Evolutionary conservation across 1,140 invertebrate species (phyloP).

Genomic region (Polypedilum pembai): DNA sequence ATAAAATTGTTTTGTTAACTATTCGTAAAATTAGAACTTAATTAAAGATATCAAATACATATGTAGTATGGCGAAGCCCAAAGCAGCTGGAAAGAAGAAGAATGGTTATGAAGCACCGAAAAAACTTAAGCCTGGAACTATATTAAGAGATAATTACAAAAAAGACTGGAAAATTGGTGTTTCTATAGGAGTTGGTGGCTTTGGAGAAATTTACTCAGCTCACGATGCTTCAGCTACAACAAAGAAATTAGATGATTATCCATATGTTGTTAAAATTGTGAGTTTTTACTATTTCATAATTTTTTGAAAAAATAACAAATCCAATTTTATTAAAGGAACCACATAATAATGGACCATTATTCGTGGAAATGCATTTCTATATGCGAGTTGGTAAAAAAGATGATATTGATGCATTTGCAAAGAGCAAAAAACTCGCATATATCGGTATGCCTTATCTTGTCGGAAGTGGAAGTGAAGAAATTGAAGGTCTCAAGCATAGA

Average conservation of each 20-base stretch:
- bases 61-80: conserved; percentile 33
- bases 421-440: conserved; percentile 58
- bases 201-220: conserved; percentile 85
- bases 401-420: conserved; percentile 69
- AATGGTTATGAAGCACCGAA: conserved; percentile 68
- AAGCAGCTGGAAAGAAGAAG: conserved; percentile 48
- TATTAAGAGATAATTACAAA: conserved; percentile 65
- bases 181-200: conserved; percentile 86
- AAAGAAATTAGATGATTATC: conserved; percentile 49
- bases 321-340: conserved; percentile 60
- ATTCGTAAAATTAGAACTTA: not conserved
- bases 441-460: conserved; percentile 83
- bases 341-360: conserved; percentile 84
- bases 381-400: conserved; percentile 74
- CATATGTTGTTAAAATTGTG: conserved; percentile 73
- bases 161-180: conserved; percentile 76
- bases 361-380: conserved; percentile 94
- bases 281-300: conserved; percentile 33
- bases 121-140: conserved; percentile 64
- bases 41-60: not conserved
- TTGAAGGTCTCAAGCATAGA: conserved; percentile 68
- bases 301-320: conserved; percentile 8
- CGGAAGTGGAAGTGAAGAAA: conserved; percentile 73
- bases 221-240: conserved; percentile 48
- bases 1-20: not conserved